Evolutionary conservation across 2,113 vertebrate genomes (phyloP).

Genomic region (Lipophrys pholis): DNA sequence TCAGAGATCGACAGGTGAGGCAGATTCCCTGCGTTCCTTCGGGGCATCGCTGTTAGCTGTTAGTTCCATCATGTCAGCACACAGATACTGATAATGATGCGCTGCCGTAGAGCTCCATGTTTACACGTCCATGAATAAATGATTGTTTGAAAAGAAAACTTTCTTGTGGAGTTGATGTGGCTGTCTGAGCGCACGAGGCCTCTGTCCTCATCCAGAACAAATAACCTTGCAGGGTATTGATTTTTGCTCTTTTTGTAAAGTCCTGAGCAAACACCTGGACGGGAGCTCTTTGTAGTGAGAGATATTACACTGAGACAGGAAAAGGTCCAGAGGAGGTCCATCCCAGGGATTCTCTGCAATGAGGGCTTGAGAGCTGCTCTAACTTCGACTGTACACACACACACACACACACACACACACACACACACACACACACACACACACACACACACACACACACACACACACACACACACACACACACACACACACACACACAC

Average conservation of each 20-base stretch:
- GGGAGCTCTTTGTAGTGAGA: conserved; percentile 16
- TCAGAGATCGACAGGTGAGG: neutral
- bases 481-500: no score
- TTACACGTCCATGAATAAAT: conserved; percentile 37
- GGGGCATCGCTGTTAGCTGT: neutral
- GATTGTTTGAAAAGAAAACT: neutral
- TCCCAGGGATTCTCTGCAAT: neutral
- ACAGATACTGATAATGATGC: neutral
- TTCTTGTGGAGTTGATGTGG: neutral
- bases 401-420: no score
- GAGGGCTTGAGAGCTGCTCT: neutral
- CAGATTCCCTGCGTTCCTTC: neutral
- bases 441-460: no score
- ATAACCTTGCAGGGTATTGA: conserved; percentile 59
- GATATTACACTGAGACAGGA: conserved; percentile 1
- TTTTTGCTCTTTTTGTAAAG: conserved; percentile 27
- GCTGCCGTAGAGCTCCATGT: conserved; percentile 11
- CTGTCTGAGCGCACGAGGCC: neutral
- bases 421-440: no score
- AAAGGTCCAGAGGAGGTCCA: neutral
- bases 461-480: no score
- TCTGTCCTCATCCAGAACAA: conserved; percentile 19
- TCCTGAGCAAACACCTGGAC: conserved; percentile 41
- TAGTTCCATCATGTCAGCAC: neutral
- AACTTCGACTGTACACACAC: no score